Evolutionary conservation across 1,140 invertebrate genomes (phyloP).

Genomic region (Pissodes strobi): DNA sequence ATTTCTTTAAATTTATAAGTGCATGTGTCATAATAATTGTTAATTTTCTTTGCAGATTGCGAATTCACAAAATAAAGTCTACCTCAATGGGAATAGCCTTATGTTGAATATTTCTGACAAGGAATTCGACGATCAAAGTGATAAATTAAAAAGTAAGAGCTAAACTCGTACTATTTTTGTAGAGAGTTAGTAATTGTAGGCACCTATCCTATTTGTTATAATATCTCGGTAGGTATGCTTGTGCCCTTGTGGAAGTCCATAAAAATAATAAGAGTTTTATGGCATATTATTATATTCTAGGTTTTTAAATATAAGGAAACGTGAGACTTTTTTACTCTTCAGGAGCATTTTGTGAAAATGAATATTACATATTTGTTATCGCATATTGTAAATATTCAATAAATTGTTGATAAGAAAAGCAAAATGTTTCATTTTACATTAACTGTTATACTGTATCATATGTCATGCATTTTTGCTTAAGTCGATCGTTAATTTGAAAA

Average conservation of each 20-base stretch:
- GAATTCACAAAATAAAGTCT: constrained; percentile 92
- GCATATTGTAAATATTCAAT: constrained; percentile 30
- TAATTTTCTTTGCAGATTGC: constrained; percentile 72
- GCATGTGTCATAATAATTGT: background rate
- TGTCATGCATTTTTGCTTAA: too few species aligned
- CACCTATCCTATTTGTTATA: background rate
- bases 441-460: too few species aligned
- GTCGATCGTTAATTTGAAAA: too few species aligned
- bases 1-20: too few species aligned
- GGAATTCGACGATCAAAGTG: constrained; percentile 85
- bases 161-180: constrained; percentile 24
- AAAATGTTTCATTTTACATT: background rate
- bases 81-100: constrained; percentile 87
- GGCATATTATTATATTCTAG: constrained; percentile 6
- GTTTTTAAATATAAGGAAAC: constrained; percentile 10
- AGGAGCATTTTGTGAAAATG: background rate
- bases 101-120: constrained; percentile 98
- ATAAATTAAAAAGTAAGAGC: constrained; percentile 84
- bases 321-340: constrained; percentile 9
- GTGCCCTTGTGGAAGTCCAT: too few species aligned
- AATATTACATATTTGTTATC: constrained; percentile 31
- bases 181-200: constrained; percentile 9
- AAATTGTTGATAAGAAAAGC: constrained; percentile 18
- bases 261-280: background rate
- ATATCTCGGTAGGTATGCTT: background rate